Evolutionary conservation across 2,797 vertebrate genomes (phyloP).

Genomic region (Dendrocincla tyrannina): DNA sequence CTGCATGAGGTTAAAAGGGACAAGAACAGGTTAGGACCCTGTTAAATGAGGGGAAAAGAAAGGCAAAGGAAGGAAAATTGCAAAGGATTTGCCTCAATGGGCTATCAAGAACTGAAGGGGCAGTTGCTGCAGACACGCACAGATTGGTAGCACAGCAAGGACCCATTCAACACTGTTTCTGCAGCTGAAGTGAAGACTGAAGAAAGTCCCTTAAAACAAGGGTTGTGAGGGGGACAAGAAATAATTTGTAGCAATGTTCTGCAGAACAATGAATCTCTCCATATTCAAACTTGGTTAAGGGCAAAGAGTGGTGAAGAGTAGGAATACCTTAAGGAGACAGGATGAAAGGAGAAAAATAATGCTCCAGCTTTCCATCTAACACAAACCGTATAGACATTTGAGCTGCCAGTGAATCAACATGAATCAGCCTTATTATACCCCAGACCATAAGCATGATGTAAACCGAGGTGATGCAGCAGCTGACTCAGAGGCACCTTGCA

Average conservation of each 20-base stretch:
- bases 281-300: background rate
- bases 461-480: background rate
- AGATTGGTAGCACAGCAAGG: background rate
- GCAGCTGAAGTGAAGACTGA: background rate
- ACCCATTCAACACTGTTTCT: background rate
- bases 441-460: background rate
- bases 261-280: background rate
- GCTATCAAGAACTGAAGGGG: background rate
- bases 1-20: background rate
- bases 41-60: background rate
- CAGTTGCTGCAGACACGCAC: background rate
- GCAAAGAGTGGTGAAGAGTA: background rate
- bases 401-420: background rate
- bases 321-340: background rate
- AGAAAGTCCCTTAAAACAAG: background rate
- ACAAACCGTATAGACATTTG: background rate
- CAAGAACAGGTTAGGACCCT: background rate
- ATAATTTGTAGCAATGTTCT: background rate
- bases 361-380: background rate
- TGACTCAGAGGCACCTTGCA: conserved; percentile 43
- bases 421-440: conserved; percentile 12
- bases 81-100: background rate
- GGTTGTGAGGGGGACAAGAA: background rate
- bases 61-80: background rate
- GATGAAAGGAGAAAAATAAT: background rate